Conservation (phyloP, 92 coral and sea anemone species). For the Ricordea florida region DNA sequence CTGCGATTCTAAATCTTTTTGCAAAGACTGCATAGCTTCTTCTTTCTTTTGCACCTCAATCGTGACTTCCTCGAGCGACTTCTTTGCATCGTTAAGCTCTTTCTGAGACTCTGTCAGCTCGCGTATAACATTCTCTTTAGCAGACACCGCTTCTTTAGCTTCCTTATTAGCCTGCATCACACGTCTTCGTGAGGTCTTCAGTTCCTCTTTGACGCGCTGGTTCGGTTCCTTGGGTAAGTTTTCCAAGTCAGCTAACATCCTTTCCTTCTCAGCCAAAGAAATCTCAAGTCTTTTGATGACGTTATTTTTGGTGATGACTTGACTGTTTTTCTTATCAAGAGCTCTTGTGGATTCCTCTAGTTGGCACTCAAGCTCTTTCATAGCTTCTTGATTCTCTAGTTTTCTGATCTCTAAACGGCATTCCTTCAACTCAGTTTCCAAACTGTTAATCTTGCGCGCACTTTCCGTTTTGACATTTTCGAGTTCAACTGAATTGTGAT, state of each 20-base stretch:
- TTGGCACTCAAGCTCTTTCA: constrained; percentile 71
- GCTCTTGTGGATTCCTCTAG: constrained; percentile 86
- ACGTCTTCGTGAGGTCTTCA: constrained; percentile 48
- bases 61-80: not conserved
- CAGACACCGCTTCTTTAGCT: constrained; percentile 34
- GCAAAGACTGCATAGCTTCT: not conserved
- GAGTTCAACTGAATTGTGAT: constrained; percentile 17
- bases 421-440: constrained; percentile 22
- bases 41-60: not conserved
- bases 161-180: constrained; percentile 60
- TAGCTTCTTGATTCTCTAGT: constrained; percentile 6
- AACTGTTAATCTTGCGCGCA: not conserved
- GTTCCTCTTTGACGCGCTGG: constrained; percentile 34
- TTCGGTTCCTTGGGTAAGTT: constrained; percentile 38
- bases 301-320: constrained; percentile 83
- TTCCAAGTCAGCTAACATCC: constrained; percentile 46
- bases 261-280: constrained; percentile 51
- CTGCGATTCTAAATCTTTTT: not conserved
- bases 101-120: constrained; percentile 19
- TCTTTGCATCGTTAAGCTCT: constrained; percentile 15
- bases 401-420: constrained; percentile 9
- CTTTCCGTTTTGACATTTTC: constrained; percentile 9
- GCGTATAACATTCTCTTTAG: constrained; percentile 13
- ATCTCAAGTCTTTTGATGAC: constrained; percentile 78
- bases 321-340: constrained; percentile 91